phyloP scores from a whole-genome alignment of 2,113 vertebrate species.

The Panthera leo region DNA sequence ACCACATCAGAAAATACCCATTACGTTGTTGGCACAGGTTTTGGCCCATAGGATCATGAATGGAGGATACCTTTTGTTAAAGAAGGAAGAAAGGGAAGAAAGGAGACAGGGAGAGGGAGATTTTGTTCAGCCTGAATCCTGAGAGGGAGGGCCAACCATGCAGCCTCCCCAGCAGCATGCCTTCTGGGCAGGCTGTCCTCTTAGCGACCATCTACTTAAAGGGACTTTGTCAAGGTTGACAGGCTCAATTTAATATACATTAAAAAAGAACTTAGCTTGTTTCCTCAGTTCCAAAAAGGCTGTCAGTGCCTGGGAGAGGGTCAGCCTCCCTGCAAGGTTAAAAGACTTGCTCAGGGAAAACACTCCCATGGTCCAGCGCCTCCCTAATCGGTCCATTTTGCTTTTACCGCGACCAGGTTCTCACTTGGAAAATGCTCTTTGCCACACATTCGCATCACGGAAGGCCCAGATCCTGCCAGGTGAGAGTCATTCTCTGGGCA shows the following conservation, averaged over 20 bases:
- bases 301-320: conserved; percentile 49
- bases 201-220: conserved; percentile 57
- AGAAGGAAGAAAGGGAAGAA: background rate
- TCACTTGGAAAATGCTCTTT: conserved; percentile 59
- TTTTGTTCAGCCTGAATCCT: background rate
- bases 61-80: background rate
- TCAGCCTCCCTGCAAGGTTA: conserved; percentile 68
- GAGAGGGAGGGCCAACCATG: background rate
- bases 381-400: conserved; percentile 72
- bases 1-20: background rate
- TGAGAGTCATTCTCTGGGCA: background rate
- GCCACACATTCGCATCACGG: background rate
- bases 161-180: background rate
- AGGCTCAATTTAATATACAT: conserved; percentile 76
- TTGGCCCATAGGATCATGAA: background rate
- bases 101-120: background rate
- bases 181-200: conserved; percentile 50
- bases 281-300: conserved; percentile 56
- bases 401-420: conserved; percentile 45
- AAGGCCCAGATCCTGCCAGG: background rate
- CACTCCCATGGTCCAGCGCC: conserved; percentile 60
- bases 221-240: conserved; percentile 74
- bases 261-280: conserved; percentile 69
- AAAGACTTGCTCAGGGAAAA: conserved; percentile 71
- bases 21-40: background rate